Conservation (phyloP, 1,140 invertebrate genomes). For the Brachionus rubens region DNA sequence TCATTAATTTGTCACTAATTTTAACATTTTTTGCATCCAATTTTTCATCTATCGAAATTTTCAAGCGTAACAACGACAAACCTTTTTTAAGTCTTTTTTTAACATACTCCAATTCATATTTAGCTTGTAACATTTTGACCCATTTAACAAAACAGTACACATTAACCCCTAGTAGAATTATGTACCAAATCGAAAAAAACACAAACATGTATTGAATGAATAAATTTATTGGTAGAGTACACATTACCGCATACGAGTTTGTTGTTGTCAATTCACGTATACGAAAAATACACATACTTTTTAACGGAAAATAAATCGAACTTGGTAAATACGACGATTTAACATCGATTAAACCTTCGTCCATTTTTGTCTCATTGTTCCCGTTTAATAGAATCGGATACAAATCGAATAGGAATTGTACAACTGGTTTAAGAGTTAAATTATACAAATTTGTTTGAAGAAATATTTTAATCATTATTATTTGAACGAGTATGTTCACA, state of each 20-base stretch:
- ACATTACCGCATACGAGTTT: slow-evolving; percentile 37
- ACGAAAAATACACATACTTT: slow-evolving; percentile 32
- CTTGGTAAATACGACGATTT: slow-evolving; percentile 13
- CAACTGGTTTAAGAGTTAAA: not conserved
- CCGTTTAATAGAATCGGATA: not conserved
- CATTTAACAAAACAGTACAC: slow-evolving; percentile 9
- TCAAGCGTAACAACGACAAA: not conserved
- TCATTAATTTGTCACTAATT: not conserved
- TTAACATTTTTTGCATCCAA: not conserved
- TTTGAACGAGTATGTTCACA: not conserved
- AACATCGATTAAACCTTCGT: not conserved
- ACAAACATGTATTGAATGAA: slow-evolving; percentile 44
- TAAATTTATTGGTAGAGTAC: slow-evolving; percentile 40
- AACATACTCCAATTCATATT: not conserved
- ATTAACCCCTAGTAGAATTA: not conserved
- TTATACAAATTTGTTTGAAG: slow-evolving; percentile 10
- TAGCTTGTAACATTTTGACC: not conserved
- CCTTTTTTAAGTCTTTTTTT: not conserved
- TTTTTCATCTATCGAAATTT: too few species aligned
- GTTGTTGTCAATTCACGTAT: slow-evolving; percentile 34
- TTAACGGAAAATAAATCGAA: slow-evolving; percentile 33
- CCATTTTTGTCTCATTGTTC: not conserved
- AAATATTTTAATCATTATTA: slow-evolving; percentile 5
- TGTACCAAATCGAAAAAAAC: slow-evolving; percentile 38
- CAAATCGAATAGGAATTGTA: not conserved